Base-by-base conservation (phyloP, 2,888 invertebrate genomes). In the Cryptocephalus moraei region DNA sequence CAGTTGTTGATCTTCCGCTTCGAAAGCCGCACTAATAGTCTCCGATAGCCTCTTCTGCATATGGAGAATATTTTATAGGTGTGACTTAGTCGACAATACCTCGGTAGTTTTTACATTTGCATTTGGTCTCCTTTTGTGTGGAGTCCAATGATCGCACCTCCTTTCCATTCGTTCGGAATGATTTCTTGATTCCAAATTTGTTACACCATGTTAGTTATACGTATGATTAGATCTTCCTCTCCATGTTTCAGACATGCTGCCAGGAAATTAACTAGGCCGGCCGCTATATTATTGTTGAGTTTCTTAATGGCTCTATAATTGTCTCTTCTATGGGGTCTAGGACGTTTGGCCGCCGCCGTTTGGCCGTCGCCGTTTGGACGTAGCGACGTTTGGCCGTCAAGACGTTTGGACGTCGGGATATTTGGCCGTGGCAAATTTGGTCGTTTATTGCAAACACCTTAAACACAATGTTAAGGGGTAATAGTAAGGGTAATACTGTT, bases 31-130 rank as follows among this genome's bases (percentile, higher is more conserved):
- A 36, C 6, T 36, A 6, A 36, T 4, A 36, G 36, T 36, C 36
- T 11, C 36, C 36, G 36, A 36, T 36, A 36, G 4, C 6, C 12
- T 36, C 36, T 36, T 36, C 6, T 2, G 36, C 6, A 36, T 36
- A 36, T 12, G 36, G 36, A 12, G 36, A 36, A 12, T 2, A 36
- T 11, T 12, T n/a, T 12, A 12, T 36, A 36, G 36, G 36, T 6
- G 12, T 36, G 36, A 12, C 36, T 36, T 36, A 36, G 36, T 36
- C 2, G 6, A 36, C 36, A 36, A 36, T 36, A 36, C 36, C 36
- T 36, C 36, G 36, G 12, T 36, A 36, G 12, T 36, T 64, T 38
- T 46, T 62, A 1, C 75, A 70, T 59, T 34, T 22, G 36, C 11
- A 36, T n/a, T 36, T 36, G 36, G 36, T 36, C 36, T 6, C 36